Percentiles rank a stretch among this genome's conserved stretches.
These are phyloP conservation scores for Paramuricea clavata DNA, from an alignment of 92 coral and sea anemone genomes.

Conservation along the genomic window DNA sequence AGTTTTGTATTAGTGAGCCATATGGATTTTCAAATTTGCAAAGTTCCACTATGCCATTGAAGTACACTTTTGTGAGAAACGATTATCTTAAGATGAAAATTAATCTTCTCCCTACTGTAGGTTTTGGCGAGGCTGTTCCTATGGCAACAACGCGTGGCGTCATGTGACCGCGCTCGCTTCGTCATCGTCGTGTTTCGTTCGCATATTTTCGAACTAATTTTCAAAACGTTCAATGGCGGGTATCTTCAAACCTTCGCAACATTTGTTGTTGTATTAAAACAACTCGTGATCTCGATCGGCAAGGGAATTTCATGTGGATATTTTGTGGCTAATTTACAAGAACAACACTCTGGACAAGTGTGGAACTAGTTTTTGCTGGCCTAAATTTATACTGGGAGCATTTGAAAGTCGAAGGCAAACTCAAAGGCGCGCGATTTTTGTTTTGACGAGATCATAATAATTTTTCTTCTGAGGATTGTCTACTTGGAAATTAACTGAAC, in stretches of 20 bases:
- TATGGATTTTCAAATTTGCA: no score
- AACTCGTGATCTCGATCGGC: conserved; percentile 70
- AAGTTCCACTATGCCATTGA: no score
- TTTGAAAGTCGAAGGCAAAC: conserved; percentile 59
- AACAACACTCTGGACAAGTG: conserved; percentile 82
- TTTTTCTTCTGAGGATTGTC: conserved; percentile 49
- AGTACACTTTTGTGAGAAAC: no score
- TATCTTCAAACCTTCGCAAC: conserved; percentile 81
- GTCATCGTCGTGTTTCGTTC: conserved; percentile 96
- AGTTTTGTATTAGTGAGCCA: no score
- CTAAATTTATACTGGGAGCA: conserved; percentile 90
- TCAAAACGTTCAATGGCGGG: conserved; percentile 98
- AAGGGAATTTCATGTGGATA: conserved; percentile 76
- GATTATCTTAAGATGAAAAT: conserved; percentile 70
- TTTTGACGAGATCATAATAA: conserved; percentile 79
- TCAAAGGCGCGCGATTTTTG: conserved; percentile 97
- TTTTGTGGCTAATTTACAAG: conserved; percentile 86
- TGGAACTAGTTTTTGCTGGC: conserved; percentile 90
- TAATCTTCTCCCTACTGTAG: conserved; percentile 77
- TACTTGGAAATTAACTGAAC: conserved; percentile 37
- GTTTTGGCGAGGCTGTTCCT: conserved; percentile 83
- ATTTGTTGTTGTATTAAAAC: conserved; percentile 63
- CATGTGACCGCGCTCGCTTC: conserved; percentile 95
- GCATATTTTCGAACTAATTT: conserved; percentile 99
- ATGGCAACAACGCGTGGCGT: conserved; percentile 99